Conservation (phyloP, 2,797 vertebrate species). For the Amblyopsis hoosieri region DNA sequence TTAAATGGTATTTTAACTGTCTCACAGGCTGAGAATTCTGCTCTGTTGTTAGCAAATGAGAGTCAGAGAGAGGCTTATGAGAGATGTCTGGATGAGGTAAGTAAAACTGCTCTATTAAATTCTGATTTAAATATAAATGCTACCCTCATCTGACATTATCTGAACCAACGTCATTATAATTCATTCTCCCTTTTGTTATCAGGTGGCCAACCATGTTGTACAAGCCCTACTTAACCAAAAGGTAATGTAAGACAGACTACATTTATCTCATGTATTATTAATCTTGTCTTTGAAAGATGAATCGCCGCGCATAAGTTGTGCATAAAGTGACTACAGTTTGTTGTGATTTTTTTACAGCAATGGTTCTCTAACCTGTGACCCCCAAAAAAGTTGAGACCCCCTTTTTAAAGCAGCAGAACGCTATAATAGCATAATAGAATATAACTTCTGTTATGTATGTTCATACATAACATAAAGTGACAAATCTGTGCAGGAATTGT, state of each 20-base stretch:
- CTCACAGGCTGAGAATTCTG: constrained; percentile 88
- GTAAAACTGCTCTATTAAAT: constrained; percentile 5
- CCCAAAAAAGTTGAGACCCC: too few relatives aligned
- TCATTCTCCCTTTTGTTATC: not conserved
- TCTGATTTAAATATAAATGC: not conserved
- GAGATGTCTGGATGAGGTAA: constrained; percentile 90
- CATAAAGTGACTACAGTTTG: too few relatives aligned
- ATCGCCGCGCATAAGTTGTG: too few relatives aligned
- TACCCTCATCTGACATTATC: not conserved
- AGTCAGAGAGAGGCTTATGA: constrained; percentile 94
- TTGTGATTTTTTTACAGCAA: too few relatives aligned
- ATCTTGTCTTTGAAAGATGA: too few relatives aligned
- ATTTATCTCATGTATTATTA: not conserved
- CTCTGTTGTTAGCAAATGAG: constrained; percentile 92
- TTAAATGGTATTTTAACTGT: not conserved
- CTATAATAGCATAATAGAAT: too few relatives aligned
- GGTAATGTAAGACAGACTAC: constrained; percentile 62
- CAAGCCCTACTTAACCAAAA: constrained; percentile 91
- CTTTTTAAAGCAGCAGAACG: too few relatives aligned
- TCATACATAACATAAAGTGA: too few relatives aligned
- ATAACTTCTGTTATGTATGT: too few relatives aligned
- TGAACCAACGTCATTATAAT: not conserved
- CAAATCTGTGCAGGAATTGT: not conserved
- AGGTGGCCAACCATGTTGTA: constrained; percentile 96
- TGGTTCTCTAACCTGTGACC: too few relatives aligned